Evolutionary conservation across 2,113 vertebrate species (phyloP), one percentile per base, ranked within the genome.

Genomic region (Thermophis baileyi): DNA sequence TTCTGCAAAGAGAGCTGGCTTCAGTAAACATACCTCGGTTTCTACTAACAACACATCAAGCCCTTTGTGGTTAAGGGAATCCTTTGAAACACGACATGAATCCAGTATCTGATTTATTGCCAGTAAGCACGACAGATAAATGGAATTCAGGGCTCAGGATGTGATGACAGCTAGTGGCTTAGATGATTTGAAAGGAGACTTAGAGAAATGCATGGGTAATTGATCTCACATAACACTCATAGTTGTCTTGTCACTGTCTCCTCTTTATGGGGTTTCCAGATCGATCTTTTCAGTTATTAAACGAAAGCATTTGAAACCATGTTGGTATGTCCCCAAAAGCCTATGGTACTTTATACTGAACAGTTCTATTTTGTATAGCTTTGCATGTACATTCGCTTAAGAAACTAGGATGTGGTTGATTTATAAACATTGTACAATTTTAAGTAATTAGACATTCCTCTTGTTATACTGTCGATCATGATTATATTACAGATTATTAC

Each of bases 301-400:
- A 40, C 1, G 53, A 89, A 81, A 89, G 5, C 53, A 46, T 24
- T 8, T 55, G 51, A 44, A 55, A 25, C 54, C 35, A 44, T 4
- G 53, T 12, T 89, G 53, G 12, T 94, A 46, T 81, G 47, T 87
- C 25, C 51, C n/a, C 25, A 40, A 85, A 85, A 85, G 27, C n/a
- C n/a, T 53, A 50, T 50, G 50, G 50, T 50, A 24, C 30, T 85
- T 7, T n/a, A 0, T 54, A 12, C 63, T 91, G 55, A 91, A 90
- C 87, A 87, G 8, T 30, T 94, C 55, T 94, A 54, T 16, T 55
- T 40, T 91, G 90, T 30, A 30, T 95, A 85, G 55, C 47, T 25
- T 86, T 91, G 91, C 27, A 44, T 4, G 89, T 9, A 47, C 57
- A 87, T 54, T 91, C 90, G n/a, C 2, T 74, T 51, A 14, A 86